Evolutionary conservation across 1,140 invertebrate species (phyloP).

Genomic region (Rhopalosiphum maidis): DNA sequence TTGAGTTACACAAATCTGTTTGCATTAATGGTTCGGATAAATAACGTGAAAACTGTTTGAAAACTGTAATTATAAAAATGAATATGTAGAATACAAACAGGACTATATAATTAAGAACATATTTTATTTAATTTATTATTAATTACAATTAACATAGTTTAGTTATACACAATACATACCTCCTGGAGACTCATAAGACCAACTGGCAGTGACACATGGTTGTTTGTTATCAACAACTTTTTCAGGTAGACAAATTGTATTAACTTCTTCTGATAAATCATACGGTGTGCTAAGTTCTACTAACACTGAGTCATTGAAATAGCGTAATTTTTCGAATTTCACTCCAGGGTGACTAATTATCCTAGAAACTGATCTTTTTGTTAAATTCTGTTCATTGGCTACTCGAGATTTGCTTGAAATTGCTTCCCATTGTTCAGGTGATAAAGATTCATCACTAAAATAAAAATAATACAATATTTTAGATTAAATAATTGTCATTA

Average conservation of each 20-base stretch:
- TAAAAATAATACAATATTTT: slow-evolving; percentile 25
- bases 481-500: neutral
- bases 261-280: slow-evolving; percentile 66
- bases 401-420: slow-evolving; percentile 65
- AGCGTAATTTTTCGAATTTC: slow-evolving; percentile 70
- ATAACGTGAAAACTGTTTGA: slow-evolving; percentile 45
- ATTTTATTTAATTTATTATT: neutral
- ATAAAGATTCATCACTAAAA: slow-evolving; percentile 62
- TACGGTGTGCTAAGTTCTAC: slow-evolving; percentile 67
- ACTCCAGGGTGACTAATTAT: slow-evolving; percentile 70
- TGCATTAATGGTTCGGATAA: slow-evolving; percentile 69
- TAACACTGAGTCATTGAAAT: slow-evolving; percentile 69
- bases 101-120: neutral
- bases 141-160: neutral
- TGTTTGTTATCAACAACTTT: slow-evolving; percentile 65
- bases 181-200: slow-evolving; percentile 65
- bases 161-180: slow-evolving; percentile 56
- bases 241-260: slow-evolving; percentile 67
- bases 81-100: neutral
- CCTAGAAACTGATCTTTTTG: slow-evolving; percentile 62
- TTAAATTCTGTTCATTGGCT: slow-evolving; percentile 61
- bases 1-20: slow-evolving; percentile 68
- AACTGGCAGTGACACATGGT: slow-evolving; percentile 70
- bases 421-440: slow-evolving; percentile 63
- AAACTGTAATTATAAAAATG: slow-evolving; percentile 7